Percentiles rank a stretch among this genome's conserved stretches.
These are phyloP conservation scores for Heliconius hewitsoni DNA, from an alignment of 1,140 invertebrate genomes.

Conservation along the genomic window DNA sequence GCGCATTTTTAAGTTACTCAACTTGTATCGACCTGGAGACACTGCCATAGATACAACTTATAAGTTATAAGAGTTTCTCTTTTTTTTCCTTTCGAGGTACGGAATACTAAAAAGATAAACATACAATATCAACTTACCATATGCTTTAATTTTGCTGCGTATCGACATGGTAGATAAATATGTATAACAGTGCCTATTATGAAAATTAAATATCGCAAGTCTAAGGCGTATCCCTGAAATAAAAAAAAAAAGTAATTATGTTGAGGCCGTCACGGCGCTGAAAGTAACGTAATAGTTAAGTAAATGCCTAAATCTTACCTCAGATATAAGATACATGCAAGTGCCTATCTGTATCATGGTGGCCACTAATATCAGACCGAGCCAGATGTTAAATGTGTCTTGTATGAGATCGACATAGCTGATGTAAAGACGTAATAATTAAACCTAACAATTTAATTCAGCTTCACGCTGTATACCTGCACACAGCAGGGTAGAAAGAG, in stretches of 20 bases:
- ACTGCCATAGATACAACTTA: too few species aligned
- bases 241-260: not conserved
- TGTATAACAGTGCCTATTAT: conserved; percentile 46
- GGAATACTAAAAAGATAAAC: not conserved
- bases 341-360: conserved; percentile 62
- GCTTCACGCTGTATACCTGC: too few species aligned
- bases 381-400: conserved; percentile 49
- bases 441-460: too few species aligned
- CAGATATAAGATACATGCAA: conserved; percentile 57
- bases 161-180: conserved; percentile 55
- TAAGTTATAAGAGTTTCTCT: too few species aligned
- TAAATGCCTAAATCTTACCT: conserved; percentile 38
- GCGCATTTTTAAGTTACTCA: too few species aligned
- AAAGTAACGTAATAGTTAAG: not conserved
- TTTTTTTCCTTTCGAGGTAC: too few species aligned
- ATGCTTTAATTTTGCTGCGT: conserved; percentile 49
- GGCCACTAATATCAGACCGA: conserved; percentile 46
- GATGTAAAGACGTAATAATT: conserved; percentile 23
- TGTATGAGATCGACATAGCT: conserved; percentile 48
- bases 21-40: too few species aligned
- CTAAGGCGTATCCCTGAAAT: conserved; percentile 51
- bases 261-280: too few species aligned
- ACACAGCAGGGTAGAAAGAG: too few species aligned
- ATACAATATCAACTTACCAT: conserved; percentile 33
- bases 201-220: conserved; percentile 53